phyloP scores from a whole-genome alignment of 2,797 vertebrate genomes.

The Anisognathus igniventris region DNA sequence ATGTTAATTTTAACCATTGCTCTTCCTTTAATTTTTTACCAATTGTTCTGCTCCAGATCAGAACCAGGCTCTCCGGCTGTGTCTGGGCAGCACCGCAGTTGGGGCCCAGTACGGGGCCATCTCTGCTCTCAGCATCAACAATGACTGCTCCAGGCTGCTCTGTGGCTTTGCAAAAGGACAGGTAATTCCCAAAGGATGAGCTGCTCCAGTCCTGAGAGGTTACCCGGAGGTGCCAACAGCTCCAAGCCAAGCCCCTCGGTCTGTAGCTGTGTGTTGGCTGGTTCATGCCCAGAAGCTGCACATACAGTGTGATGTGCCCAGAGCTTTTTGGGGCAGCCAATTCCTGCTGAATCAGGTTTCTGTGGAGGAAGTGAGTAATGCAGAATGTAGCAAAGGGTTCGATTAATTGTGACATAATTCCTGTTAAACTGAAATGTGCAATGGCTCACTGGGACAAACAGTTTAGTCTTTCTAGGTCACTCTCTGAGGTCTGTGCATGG shows the following conservation, averaged over 20 bases:
- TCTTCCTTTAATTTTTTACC: not conserved
- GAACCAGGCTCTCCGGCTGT: conserved; percentile 93
- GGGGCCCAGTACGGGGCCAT: conserved; percentile 93
- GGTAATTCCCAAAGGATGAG: conserved; percentile 66
- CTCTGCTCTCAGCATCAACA: conserved; percentile 95
- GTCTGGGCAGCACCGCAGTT: conserved; percentile 88
- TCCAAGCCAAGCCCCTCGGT: not conserved
- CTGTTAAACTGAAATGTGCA: not conserved
- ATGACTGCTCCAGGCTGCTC: conserved; percentile 90
- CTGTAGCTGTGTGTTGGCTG: not conserved
- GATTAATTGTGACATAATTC: not conserved
- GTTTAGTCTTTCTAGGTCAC: not conserved
- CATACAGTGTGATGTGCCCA: fast-evolving
- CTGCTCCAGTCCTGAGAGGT: not conserved
- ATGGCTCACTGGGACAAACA: not conserved
- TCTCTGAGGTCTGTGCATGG: not conserved
- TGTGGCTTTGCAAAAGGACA: conserved; percentile 98
- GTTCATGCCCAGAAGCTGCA: not conserved
- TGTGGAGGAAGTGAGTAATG: not conserved
- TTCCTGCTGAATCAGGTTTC: not conserved
- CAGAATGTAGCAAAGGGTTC: not conserved
- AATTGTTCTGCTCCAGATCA: conserved; percentile 78
- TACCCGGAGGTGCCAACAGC: not conserved
- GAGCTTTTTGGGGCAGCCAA: not conserved
- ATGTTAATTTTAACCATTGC: not conserved